Percentiles rank a stretch among this genome's conserved stretches.
phyloP scores from a whole-genome alignment of 1,140 invertebrate species.

The Dreissena rostriformis region DNA sequence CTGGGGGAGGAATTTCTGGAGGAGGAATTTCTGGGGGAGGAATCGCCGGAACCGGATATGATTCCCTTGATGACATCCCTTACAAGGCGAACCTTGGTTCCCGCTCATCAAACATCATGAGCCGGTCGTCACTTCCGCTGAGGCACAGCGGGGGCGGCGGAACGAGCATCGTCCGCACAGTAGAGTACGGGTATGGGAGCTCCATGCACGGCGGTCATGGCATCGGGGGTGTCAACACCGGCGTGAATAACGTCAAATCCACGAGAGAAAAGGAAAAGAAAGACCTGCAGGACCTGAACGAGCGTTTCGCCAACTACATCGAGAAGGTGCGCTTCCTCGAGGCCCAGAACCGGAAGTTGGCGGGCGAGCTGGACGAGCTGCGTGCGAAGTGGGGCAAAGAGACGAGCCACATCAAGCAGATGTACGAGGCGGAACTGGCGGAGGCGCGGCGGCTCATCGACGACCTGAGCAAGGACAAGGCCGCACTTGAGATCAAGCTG shows the following conservation, averaged over 20 bases:
- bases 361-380: conserved; percentile 80
- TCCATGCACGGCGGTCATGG: conserved; percentile 47
- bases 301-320: conserved; percentile 83
- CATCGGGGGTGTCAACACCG: conserved; percentile 71
- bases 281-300: conserved; percentile 83
- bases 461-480: conserved; percentile 77
- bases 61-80: conserved; percentile 55
- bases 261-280: conserved; percentile 82
- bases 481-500: conserved; percentile 73
- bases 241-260: conserved; percentile 80
- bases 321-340: conserved; percentile 84
- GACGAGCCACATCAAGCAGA: conserved; percentile 81
- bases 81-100: conserved; percentile 72
- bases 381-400: conserved; percentile 82
- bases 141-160: conserved; percentile 54
- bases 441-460: conserved; percentile 78
- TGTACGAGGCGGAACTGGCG: conserved; percentile 82
- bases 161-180: conserved; percentile 58
- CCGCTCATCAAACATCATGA: conserved; percentile 60
- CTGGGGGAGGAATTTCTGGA: conserved; percentile 5
- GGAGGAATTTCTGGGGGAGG: conserved; percentile 35
- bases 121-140: conserved; percentile 57
- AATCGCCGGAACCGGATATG: conserved; percentile 12
- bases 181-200: conserved; percentile 68
- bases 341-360: conserved; percentile 82